Evolutionary conservation across 1,140 invertebrate genomes (phyloP).

Genomic region (Dendrolimus kikuchii): DNA sequence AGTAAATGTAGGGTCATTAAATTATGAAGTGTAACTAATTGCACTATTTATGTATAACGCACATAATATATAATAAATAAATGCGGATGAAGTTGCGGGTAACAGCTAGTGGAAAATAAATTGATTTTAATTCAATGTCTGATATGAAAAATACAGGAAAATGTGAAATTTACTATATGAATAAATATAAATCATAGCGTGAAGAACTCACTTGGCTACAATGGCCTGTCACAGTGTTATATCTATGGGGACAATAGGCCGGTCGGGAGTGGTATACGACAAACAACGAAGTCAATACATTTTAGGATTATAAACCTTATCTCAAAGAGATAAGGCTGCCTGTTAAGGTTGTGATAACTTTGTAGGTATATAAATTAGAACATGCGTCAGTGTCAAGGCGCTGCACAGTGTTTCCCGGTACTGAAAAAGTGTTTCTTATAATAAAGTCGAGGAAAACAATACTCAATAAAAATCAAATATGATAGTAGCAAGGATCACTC

Average conservation of each 20-base stretch:
- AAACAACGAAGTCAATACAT: constrained; percentile 21
- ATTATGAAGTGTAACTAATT: too few relatives aligned
- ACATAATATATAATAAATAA: too few relatives aligned
- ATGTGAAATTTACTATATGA: constrained; percentile 17
- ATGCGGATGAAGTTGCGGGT: too few relatives aligned
- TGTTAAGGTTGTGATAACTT: constrained; percentile 19
- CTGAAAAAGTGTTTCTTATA: too few relatives aligned
- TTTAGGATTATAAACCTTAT: constrained; percentile 26
- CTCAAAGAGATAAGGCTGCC: constrained; percentile 12
- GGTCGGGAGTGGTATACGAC: constrained; percentile 32
- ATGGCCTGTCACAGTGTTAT: constrained; percentile 37
- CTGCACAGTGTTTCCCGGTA: constrained; percentile 4
- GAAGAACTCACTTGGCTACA: constrained; percentile 27
- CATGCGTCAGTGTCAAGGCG: constrained; percentile 54
- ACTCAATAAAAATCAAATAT: too few relatives aligned
- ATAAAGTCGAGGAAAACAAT: too few relatives aligned
- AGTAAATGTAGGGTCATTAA: too few relatives aligned
- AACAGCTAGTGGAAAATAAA: too few relatives aligned
- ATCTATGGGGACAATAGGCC: constrained; percentile 45
- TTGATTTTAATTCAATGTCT: too few relatives aligned
- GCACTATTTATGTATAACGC: too few relatives aligned
- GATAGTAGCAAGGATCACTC: too few relatives aligned
- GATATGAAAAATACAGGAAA: background rate
- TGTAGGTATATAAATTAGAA: constrained; percentile 50
- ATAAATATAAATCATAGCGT: constrained; percentile 33